Conservation (phyloP, 2,888 invertebrate species). For the Eretmocerus hayati region DNA sequence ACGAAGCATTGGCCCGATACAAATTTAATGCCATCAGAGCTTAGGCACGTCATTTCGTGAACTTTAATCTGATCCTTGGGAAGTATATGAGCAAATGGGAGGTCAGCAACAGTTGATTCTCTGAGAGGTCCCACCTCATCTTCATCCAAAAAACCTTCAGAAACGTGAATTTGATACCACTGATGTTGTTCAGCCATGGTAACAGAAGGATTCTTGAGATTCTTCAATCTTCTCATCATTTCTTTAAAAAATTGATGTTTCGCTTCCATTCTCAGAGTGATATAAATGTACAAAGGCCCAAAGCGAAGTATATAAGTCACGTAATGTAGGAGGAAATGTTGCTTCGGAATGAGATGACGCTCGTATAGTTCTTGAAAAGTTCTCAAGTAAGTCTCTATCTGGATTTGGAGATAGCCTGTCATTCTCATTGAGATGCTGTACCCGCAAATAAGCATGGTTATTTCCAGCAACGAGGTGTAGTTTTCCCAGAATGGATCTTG, state of each 20-base stretch:
- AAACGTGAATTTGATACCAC: constrained; percentile 1
- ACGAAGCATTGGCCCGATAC: constrained; percentile 7
- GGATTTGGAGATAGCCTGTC: constrained; percentile 1
- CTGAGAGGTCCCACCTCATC: not conserved
- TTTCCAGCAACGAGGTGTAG: constrained; percentile 4
- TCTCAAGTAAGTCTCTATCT: not conserved
- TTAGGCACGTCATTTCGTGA: constrained; percentile 2
- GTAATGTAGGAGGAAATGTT: not conserved
- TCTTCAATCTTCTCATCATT: not conserved
- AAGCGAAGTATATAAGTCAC: not conserved
- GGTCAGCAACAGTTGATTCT: not conserved
- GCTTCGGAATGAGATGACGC: not conserved
- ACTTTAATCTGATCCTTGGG: not conserved
- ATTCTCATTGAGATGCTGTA: not conserved
- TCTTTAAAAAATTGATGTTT: constrained; percentile 11
- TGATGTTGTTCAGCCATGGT: constrained; percentile 6
- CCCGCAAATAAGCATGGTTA: constrained; percentile 1
- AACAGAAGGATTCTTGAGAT: constrained; percentile 4
- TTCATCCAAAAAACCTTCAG: not conserved
- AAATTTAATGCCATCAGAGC: constrained; percentile 1
- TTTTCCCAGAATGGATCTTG: constrained; percentile 2
- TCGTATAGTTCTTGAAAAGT: not conserved
- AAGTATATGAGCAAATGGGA: constrained; percentile 1
- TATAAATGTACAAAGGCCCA: constrained; percentile 8
- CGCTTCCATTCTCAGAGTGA: constrained; percentile 7